phyloP scores from a whole-genome alignment of 1,140 invertebrate genomes.

The Sminthurides bifidus region DNA sequence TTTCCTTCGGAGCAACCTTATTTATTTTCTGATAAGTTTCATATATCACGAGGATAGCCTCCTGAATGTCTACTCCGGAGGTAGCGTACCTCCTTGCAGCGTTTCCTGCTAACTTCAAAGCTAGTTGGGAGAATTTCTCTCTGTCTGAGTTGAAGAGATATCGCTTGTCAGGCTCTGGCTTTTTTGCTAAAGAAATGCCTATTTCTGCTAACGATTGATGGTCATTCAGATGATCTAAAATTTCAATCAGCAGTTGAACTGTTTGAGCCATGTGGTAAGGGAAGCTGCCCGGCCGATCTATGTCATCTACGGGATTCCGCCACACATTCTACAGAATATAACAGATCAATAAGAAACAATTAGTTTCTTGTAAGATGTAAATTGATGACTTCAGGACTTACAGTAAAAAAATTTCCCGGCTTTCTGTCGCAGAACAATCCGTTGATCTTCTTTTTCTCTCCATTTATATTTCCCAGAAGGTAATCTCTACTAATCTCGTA shows the following conservation, averaged over 20 bases:
- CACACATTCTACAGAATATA: constrained; percentile 59
- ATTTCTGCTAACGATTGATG: constrained; percentile 67
- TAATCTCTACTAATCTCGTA: constrained; percentile 56
- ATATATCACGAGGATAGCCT: constrained; percentile 12
- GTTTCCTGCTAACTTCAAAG: constrained; percentile 54
- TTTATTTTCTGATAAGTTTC: constrained; percentile 21
- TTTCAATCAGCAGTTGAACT: constrained; percentile 63
- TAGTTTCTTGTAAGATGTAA: background rate
- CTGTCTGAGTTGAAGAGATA: constrained; percentile 70
- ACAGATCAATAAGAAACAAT: background rate
- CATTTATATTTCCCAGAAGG: constrained; percentile 49
- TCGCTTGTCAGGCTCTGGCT: constrained; percentile 68
- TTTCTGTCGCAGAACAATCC: constrained; percentile 72
- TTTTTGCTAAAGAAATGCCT: constrained; percentile 59
- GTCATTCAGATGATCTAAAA: constrained; percentile 65
- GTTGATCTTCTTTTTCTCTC: constrained; percentile 48
- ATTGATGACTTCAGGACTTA: constrained; percentile 38
- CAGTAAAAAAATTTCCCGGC: constrained; percentile 77
- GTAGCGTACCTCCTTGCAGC: constrained; percentile 33
- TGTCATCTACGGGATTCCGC: constrained; percentile 77
- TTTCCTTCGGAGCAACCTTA: constrained; percentile 16
- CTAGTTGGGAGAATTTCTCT: constrained; percentile 59
- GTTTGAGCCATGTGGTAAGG: constrained; percentile 79
- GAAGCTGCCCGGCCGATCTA: constrained; percentile 83
- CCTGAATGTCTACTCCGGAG: background rate